A percentile compares a stretch with the other conserved stretches of the same genome.
Evolutionary conservation across 1,140 invertebrate species (phyloP).

Genomic region (Himalopsyche phryganea): DNA sequence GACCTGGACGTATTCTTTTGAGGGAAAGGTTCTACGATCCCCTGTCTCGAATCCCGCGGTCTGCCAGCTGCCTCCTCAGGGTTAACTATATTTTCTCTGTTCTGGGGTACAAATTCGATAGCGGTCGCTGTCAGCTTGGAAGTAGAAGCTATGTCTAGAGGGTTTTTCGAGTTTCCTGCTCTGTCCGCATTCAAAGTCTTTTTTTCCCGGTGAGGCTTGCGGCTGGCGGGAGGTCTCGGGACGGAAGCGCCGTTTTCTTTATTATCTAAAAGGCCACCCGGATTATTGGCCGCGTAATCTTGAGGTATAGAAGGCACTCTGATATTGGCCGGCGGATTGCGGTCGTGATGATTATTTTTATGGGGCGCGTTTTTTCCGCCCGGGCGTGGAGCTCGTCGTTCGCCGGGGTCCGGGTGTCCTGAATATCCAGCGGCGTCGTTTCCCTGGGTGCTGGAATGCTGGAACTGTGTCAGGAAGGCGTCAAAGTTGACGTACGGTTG

Average conservation of each 20-base stretch:
- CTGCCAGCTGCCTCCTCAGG: conserved; percentile 32
- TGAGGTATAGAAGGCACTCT: conserved; percentile 11
- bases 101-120: conserved; percentile 50
- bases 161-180: not conserved
- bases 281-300: conserved; percentile 36
- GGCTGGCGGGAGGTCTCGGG: not conserved
- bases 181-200: not conserved
- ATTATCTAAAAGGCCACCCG: conserved; percentile 36
- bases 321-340: not conserved
- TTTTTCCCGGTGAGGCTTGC: not conserved
- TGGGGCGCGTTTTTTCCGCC: not conserved
- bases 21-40: conserved; percentile 32
- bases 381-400: not conserved
- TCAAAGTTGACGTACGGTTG: conserved; percentile 8
- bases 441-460: not conserved
- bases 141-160: conserved; percentile 39
- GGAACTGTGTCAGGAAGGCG: conserved; percentile 18
- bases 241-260: not conserved
- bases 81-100: conserved; percentile 34
- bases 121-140: conserved; percentile 49
- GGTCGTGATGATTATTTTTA: not conserved
- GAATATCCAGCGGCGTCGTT: not conserved
- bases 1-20: not conserved
- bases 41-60: conserved; percentile 42
- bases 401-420: not conserved